Evolutionary conservation across 2,113 vertebrate species (phyloP), one percentile per base, ranked within the genome.

Genomic region (Melanotaenia duboulayi): DNA sequence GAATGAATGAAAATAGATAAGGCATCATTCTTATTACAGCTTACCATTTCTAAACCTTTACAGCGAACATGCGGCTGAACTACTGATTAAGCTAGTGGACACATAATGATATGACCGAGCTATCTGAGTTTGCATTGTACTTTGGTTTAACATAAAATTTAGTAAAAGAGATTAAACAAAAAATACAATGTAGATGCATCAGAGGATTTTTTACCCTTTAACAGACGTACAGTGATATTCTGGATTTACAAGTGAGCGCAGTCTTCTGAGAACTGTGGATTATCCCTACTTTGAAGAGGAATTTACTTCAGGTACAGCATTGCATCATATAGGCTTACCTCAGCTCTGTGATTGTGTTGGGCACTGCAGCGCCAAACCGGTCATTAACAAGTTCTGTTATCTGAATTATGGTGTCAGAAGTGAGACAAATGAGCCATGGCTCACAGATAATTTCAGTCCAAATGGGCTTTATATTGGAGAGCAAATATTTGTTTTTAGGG

Each of bases 361-460:
- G 28, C 44, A 4, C 63, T 65, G 65, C 77, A 76, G 48, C 73
- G 49, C 57, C 71, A 71, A 87, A 81, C 62, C 57, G 46, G 28
- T 57, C 80, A 80, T 83, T 69, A 72, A 39, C 52, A 51, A 22
- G 48, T 23, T 60, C 68, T 42, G 1, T 20, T 44, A 52, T 61
- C 68, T 60, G 61, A 37, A 56, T 22, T 63, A 17, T 54, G 4
- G 7, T 23, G 59, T 58, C 78, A 50, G 44, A 67, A n/a, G 25
- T 19, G 1, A 62, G 46, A 58, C 4, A 61, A 76, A 71, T 62
- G 57, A 68, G 64, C 52, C 49, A 0, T 39, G 49, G 20, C 20
- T 70, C 62, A 64, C 42, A 28, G 40, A 49, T 11, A 0, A 11
- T 67, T 40, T 56, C 10, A 65, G 22, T 39, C 52, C 52, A 55